Percentiles rank a stretch among this genome's conserved stretches.
phyloP scores from a whole-genome alignment of 2,797 vertebrate genomes.

The Hippopotamyrus pictus region DNA sequence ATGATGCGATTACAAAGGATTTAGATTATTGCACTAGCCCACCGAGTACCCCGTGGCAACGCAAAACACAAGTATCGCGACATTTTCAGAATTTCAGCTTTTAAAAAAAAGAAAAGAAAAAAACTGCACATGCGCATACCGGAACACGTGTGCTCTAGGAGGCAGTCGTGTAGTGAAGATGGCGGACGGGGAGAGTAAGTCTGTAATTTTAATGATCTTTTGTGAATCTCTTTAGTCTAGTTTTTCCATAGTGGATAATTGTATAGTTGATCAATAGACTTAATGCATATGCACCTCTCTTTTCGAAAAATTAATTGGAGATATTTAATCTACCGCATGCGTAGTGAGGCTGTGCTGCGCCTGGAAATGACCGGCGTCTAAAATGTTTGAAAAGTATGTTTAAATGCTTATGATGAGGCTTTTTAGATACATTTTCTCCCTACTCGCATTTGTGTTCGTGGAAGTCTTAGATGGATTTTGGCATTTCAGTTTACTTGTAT shows the following conservation, averaged over 20 bases:
- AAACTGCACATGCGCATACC: conserved; percentile 26
- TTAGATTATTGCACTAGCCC: background rate
- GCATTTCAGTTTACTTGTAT: background rate
- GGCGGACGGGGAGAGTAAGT: conserved; percentile 56
- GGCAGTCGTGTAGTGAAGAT: conserved; percentile 45
- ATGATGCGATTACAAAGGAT: background rate
- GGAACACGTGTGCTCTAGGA: conserved; percentile 30
- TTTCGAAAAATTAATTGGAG: background rate
- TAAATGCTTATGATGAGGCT: background rate
- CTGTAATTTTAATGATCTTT: background rate
- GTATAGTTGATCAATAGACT: background rate
- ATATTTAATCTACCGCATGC: background rate
- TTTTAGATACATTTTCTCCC: background rate
- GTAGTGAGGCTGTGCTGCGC: background rate
- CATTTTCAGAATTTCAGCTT: background rate
- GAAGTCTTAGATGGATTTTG: background rate
- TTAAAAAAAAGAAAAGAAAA: conserved; percentile 22
- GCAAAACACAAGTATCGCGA: conserved; percentile 11
- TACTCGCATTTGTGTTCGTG: background rate
- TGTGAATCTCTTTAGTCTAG: background rate
- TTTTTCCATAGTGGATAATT: background rate
- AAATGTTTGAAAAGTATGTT: background rate
- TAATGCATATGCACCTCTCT: background rate
- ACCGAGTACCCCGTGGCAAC: background rate
- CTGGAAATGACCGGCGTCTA: background rate